Evolutionary conservation across 1,140 invertebrate genomes (phyloP), one percentile per base, ranked within the genome.

Genomic region (Lepeophtheirus salmonis): DNA sequence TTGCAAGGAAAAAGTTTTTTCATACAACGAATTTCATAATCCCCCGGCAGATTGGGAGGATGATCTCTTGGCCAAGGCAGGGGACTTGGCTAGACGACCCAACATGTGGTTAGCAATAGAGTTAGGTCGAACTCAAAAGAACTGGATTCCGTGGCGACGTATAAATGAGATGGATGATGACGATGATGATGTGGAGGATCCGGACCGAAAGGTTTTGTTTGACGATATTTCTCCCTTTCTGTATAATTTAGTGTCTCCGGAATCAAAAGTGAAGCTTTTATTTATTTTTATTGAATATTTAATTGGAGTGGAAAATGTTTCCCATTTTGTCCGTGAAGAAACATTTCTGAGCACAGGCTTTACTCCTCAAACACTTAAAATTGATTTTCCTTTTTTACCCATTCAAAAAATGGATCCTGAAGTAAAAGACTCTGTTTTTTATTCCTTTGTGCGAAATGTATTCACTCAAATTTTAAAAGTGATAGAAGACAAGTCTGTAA

Each of bases 91-190:
- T 2, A 48, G 65, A 10, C 57, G 64, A 13, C 59, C 65, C 56
- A 65, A 67, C 3, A 18, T 67, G 3, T 77, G 75, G 75, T 50
- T 75, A 3, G 63, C 68, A 49, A 65, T 76, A 30, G 75, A 77
- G 67, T 63, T 51, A 18, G 55, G 69, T 0, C 64, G 75, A 53
- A 68, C 72, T 62, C 22, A 58, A 23, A 56, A 65, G 24, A 69
- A 73, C 64, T 75, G 71, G 73, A 67, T 76, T 48, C 74, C 75
- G 56, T 74, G 72, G 70, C 64, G 66, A 67, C 68, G 69, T 22
- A 62, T 54, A 25, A 63, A 66, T 50, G 68, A 66, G n/a, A n/a
- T n/a, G n/a, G n/a, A n/a, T 41, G 67, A 71, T 49, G 72, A 71
- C 24, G 70, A 72, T 13, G 72, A 73, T 51, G 66, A 69, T 49